phyloP scores from a whole-genome alignment of 2,888 invertebrate genomes.

The Ceramica pisi region DNA sequence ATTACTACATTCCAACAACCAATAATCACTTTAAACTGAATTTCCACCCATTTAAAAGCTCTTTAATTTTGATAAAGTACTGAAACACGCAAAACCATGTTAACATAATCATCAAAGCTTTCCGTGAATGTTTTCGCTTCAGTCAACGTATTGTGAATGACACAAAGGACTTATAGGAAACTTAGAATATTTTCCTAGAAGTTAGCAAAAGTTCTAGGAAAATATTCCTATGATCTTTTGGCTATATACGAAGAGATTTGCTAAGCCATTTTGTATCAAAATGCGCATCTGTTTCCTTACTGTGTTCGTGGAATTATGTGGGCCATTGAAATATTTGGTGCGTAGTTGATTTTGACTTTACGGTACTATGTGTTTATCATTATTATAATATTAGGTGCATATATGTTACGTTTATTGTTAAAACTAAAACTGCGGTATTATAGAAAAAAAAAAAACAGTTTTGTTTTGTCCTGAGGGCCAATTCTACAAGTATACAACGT shows the following conservation, averaged over 20 bases:
- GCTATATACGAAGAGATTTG: slow-evolving; percentile 56
- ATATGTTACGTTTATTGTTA: neutral
- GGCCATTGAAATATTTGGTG: slow-evolving; percentile 54
- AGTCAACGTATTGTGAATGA: slow-evolving; percentile 41
- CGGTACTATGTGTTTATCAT: slow-evolving; percentile 13
- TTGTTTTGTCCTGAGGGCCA: no score
- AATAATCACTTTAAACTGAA: neutral
- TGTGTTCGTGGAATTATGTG: slow-evolving; percentile 58
- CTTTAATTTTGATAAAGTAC: slow-evolving; percentile 21
- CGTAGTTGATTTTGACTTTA: slow-evolving; percentile 31
- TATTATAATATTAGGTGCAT: neutral
- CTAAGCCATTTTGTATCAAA: slow-evolving; percentile 63
- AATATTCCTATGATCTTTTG: slow-evolving; percentile 57
- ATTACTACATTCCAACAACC: neutral
- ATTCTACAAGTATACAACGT: no score
- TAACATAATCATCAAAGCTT: slow-evolving; percentile 48
- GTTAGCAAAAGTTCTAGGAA: slow-evolving; percentile 57
- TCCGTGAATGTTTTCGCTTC: slow-evolving; percentile 30
- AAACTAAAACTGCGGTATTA: neutral
- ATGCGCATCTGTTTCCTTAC: slow-evolving; percentile 62
- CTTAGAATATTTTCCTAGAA: slow-evolving; percentile 13
- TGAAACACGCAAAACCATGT: neutral
- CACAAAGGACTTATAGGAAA: slow-evolving; percentile 52
- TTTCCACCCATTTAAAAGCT: slow-evolving; percentile 10
- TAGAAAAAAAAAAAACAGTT: no score